Conservation (phyloP, 2,113 vertebrate genomes). For the Urocitellus parryii region DNA sequence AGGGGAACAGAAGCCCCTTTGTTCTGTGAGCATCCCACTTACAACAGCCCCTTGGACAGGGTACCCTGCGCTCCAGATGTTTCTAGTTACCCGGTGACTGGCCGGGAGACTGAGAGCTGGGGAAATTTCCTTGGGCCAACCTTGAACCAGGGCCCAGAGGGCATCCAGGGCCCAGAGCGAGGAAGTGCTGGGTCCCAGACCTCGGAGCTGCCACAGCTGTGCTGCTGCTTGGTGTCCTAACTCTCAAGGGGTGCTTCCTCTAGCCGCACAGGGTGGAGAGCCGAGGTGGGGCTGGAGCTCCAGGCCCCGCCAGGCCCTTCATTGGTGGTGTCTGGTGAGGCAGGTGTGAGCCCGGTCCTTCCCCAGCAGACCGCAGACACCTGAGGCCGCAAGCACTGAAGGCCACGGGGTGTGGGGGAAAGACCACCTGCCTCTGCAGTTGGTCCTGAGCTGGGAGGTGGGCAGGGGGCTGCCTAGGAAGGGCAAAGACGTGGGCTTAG, state of each 20-base stretch:
- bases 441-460: neutral
- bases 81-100: constrained; percentile 73
- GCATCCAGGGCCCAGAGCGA: neutral
- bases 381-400: neutral
- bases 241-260: neutral
- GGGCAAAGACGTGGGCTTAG: neutral
- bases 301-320: neutral
- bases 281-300: neutral
- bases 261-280: neutral
- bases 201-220: neutral
- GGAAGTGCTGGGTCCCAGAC: neutral
- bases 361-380: neutral
- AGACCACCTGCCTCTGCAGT: neutral
- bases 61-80: constrained; percentile 35
- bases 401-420: neutral
- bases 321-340: neutral
- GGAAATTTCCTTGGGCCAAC: neutral
- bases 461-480: neutral
- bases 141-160: neutral
- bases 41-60: constrained; percentile 44
- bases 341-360: neutral
- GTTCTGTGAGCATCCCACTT: constrained; percentile 38
- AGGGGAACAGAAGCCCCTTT: constrained; percentile 75
- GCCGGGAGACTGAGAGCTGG: neutral
- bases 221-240: neutral